Conservation (phyloP, 2,113 vertebrate genomes). For the Dinomys branickii region DNA sequence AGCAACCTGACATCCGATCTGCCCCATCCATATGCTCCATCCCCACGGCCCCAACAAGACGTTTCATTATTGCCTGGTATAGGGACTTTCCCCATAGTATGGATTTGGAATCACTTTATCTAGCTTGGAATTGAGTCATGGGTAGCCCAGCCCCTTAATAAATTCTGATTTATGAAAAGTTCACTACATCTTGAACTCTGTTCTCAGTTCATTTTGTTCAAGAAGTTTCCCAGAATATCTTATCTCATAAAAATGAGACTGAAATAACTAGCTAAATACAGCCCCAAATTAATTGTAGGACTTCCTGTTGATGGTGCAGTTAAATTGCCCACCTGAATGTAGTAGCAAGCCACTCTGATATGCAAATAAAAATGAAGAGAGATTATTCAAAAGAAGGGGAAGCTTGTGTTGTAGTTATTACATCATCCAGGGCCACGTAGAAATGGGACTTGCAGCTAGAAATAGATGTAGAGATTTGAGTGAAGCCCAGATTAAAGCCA, state of each 20-base stretch:
- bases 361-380: background rate
- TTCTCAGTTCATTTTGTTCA: background rate
- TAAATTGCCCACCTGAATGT: background rate
- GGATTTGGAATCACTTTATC: background rate
- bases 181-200: background rate
- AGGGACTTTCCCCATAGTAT: background rate
- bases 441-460: background rate
- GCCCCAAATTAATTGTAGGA: background rate
- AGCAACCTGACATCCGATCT: background rate
- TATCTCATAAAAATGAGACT: background rate
- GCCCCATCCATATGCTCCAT: background rate
- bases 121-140: background rate
- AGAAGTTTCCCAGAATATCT: background rate
- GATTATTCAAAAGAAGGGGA: background rate
- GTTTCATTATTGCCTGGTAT: background rate
- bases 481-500: background rate
- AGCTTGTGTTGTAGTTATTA: background rate
- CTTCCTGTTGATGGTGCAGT: background rate
- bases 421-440: background rate
- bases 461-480: background rate
- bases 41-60: background rate
- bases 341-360: background rate
- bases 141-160: background rate
- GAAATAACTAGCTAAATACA: background rate
- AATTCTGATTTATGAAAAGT: background rate